Base-by-base conservation (phyloP, 2,797 vertebrate genomes). In the Silurus aristotelis region DNA sequence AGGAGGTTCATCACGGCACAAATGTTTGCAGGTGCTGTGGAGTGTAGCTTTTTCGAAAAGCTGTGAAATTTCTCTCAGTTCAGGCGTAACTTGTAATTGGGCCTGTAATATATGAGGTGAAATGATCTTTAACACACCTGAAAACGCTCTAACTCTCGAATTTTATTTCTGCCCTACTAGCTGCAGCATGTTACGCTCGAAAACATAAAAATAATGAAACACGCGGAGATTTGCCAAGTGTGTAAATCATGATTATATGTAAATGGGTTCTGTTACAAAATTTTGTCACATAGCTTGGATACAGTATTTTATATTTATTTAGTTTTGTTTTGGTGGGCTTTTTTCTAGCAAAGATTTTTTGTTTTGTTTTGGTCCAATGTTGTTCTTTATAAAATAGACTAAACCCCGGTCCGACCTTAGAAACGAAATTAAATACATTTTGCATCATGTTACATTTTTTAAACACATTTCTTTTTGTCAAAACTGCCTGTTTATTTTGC, bases 171-270 rank as follows among this genome's bases (percentile, higher is more conserved):
- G 75, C 27, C 70, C 78, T 64, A 61, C 71, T 82, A 75, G 80
- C 64, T 83, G 80, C 72, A 83, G 80, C 46, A 38, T 72, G 67
- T 55, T 52, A 25, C 55, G 80, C 61, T 86, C 63, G 60, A 25
- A 71, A 86, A 71, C 64, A 52, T 56, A 46, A 76, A 86, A 82
- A 78, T 13, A 82, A 83, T 82, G 52, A 77, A 64, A 82, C 22
- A 76, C 25, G 12, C 76, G 68, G 64, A 67, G 17, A 52, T 78
- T 46, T 71, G 61, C 77, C 60, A 1, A 79, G 68, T 52, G 46
- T 83, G 77, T 87, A 79, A 86, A 86, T 79, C 75, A 31, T 83
- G 80, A 79, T 83, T 80, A 79, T 80, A 70, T 86, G 82, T 71
- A 86, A 72, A 72, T 80, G 85, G 46, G 73, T 56, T 79, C 68